Conservation (phyloP, 35 echinoderm and acorn worm species). For the Anneissia japonica region DNA sequence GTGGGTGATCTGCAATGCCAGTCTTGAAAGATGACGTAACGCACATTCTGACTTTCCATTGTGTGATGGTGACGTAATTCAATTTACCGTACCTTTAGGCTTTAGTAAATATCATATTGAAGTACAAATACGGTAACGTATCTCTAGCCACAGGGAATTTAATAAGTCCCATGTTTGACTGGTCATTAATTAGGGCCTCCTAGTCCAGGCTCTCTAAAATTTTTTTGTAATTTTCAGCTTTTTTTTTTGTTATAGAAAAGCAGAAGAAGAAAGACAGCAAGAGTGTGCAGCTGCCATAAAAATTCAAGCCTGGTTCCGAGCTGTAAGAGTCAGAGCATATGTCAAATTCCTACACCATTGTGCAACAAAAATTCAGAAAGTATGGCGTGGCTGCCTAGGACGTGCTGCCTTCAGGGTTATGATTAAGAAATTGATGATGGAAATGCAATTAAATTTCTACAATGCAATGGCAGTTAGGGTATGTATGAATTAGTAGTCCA, state of each 20-base stretch:
- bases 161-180: too few species aligned
- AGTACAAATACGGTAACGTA: too few species aligned
- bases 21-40: too few species aligned
- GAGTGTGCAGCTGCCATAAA: conserved; percentile 60
- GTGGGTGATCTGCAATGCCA: too few species aligned
- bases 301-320: conserved; percentile 93
- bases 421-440: conserved; percentile 58
- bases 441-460: conserved; percentile 82
- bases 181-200: too few species aligned
- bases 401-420: conserved; percentile 56
- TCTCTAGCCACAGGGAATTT: too few species aligned
- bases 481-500: conserved; percentile 15
- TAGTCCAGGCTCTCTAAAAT: too few species aligned
- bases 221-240: not conserved
- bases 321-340: conserved; percentile 66
- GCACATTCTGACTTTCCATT: too few species aligned
- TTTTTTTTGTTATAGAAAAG: conserved; percentile 31
- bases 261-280: conserved; percentile 64
- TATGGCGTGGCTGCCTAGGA: conserved; percentile 80
- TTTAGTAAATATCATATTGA: too few species aligned
- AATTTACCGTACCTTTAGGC: too few species aligned
- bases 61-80: too few species aligned
- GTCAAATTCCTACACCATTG: conserved; percentile 66
- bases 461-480: conserved; percentile 95
- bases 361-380: conserved; percentile 82